A percentile compares a stretch with the other conserved stretches of the same genome.
phyloP scores from a whole-genome alignment of 2,888 invertebrate species.

The Halocaridina rubra region DNA sequence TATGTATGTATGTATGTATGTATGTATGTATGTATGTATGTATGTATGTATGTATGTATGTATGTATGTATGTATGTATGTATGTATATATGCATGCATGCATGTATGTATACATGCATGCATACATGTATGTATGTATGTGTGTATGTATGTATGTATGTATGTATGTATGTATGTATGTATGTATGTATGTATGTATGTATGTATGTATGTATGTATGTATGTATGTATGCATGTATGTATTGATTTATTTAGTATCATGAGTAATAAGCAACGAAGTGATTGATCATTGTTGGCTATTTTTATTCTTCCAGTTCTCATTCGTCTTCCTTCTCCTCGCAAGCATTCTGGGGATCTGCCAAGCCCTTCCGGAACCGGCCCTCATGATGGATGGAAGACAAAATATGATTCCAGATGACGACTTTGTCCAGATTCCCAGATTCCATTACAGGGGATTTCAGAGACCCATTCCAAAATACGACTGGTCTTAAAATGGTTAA shows the following conservation, averaged over 20 bases:
- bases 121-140: neutral
- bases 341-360: neutral
- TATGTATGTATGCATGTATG: neutral
- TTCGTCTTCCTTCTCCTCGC: neutral
- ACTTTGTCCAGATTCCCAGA: neutral
- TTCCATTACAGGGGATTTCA: constrained; percentile 1
- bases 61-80: too few relatives aligned
- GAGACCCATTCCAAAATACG: neutral
- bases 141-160: neutral
- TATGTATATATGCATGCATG: neutral
- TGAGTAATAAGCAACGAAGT: neutral
- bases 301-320: neutral
- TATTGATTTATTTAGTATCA: neutral
- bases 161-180: neutral
- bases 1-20: too few relatives aligned
- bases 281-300: neutral
- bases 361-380: neutral
- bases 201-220: neutral
- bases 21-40: too few relatives aligned
- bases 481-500: neutral
- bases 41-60: too few relatives aligned
- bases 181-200: neutral
- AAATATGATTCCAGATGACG: neutral
- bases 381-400: neutral
- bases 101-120: neutral